phyloP scores from a whole-genome alignment of 1,140 invertebrate genomes.

The Paraescarpia echinospica region DNA sequence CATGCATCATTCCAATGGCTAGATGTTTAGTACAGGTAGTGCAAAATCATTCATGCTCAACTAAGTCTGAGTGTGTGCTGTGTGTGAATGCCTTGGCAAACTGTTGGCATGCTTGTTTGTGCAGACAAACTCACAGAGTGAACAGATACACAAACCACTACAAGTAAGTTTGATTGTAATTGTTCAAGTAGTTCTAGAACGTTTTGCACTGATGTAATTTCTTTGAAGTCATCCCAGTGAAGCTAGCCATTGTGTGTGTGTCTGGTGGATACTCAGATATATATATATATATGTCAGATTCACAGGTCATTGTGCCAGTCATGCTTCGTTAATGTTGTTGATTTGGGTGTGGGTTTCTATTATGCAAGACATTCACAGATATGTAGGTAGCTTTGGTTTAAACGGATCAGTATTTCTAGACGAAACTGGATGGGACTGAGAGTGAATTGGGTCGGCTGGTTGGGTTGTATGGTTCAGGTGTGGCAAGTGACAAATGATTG shows the following conservation, averaged over 20 bases:
- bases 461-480: not conserved
- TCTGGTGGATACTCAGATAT: not conserved
- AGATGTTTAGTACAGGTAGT: not conserved
- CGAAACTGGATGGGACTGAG: not conserved
- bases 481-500: not conserved
- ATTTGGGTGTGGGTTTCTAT: not conserved
- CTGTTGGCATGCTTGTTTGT: not conserved
- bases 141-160: not conserved
- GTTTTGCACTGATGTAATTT: not conserved
- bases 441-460: not conserved
- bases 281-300: too few species aligned
- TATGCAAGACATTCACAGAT: not conserved
- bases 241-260: not conserved
- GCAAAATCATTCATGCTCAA: not conserved
- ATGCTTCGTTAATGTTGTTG: not conserved
- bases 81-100: not conserved
- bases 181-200: not conserved
- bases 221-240: not conserved
- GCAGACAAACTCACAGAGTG: not conserved
- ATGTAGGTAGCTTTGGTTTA: not conserved
- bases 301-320: not conserved
- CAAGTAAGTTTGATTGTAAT: not conserved
- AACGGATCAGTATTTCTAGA: not conserved
- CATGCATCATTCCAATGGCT: not conserved
- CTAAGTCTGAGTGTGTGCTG: not conserved